Conservation (phyloP, 2,888 invertebrate species). For the Leucania comma region DNA sequence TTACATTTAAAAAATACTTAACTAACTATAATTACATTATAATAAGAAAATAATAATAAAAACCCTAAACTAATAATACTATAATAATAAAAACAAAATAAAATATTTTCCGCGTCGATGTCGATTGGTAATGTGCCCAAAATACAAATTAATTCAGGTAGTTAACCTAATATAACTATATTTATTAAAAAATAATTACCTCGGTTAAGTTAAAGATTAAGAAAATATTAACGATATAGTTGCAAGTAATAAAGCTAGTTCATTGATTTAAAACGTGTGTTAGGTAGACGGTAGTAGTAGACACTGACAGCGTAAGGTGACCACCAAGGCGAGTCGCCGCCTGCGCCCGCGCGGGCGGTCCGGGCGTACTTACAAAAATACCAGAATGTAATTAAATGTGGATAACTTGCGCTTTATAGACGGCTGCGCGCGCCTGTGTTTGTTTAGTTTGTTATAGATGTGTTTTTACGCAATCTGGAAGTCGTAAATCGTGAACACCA, state of each 20-base stretch:
- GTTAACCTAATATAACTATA: too few species aligned
- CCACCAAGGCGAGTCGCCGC: slow-evolving; percentile 84
- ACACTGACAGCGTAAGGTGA: slow-evolving; percentile 64
- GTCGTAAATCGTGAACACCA: slow-evolving; percentile 89
- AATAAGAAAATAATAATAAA: too few species aligned
- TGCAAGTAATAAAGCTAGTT: slow-evolving; percentile 11
- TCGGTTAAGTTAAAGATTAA: neutral
- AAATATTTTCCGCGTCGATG: too few species aligned
- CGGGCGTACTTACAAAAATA: slow-evolving; percentile 89
- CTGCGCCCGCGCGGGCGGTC: slow-evolving; percentile 77
- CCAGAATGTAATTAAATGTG: slow-evolving; percentile 90
- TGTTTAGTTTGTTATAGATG: slow-evolving; percentile 89
- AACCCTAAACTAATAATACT: too few species aligned
- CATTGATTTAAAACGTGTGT: slow-evolving; percentile 35
- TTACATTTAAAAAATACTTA: too few species aligned
- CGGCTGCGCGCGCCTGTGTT: slow-evolving; percentile 88
- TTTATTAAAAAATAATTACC: neutral
- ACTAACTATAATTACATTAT: too few species aligned
- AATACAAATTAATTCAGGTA: too few species aligned
- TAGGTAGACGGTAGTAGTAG: slow-evolving; percentile 17
- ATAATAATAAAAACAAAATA: too few species aligned
- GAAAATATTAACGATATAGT: neutral
- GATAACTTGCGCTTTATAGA: slow-evolving; percentile 90
- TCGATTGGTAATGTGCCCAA: too few species aligned
- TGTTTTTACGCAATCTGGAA: slow-evolving; percentile 91